These are phyloP conservation scores for Zelleria hepariella DNA, from an alignment of 2,888 invertebrate genomes.

Conservation along the genomic window DNA sequence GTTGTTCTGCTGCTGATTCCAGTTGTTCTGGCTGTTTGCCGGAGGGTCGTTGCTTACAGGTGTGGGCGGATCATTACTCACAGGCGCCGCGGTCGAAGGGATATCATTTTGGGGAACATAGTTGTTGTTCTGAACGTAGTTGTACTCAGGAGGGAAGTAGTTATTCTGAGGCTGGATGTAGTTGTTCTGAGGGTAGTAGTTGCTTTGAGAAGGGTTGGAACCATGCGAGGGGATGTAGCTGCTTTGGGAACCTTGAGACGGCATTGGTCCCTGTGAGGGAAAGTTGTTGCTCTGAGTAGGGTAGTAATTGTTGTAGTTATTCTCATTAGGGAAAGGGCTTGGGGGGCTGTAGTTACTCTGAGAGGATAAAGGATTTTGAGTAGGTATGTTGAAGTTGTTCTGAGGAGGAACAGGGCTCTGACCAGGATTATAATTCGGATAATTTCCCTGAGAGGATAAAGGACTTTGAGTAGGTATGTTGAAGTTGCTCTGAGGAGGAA, in stretches of 20 bases:
- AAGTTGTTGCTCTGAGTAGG: conserved; percentile 17
- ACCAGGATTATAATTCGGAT: conserved; percentile 4
- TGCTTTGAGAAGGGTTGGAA: conserved; percentile 18
- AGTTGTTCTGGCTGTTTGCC: conserved; percentile 11
- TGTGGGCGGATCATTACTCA: conserved; percentile 20
- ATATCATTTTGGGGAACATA: not conserved
- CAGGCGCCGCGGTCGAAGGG: conserved; percentile 14
- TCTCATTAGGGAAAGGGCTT: conserved; percentile 18
- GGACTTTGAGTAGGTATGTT: conserved; percentile 16
- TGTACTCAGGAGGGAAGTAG: conserved; percentile 12
- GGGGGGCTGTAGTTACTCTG: conserved; percentile 19
- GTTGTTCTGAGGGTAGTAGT: conserved; percentile 19
- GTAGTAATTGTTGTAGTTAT: conserved; percentile 14
- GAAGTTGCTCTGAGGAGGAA: conserved; percentile 18
- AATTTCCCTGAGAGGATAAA: conserved; percentile 16
- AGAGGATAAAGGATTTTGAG: conserved; percentile 16
- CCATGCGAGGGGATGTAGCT: conserved; percentile 21
- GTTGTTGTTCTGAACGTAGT: conserved; percentile 13
- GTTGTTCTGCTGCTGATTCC: conserved; percentile 8
- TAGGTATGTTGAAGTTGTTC: conserved; percentile 18
- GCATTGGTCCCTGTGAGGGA: too few relatives aligned
- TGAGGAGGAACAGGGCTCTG: conserved; percentile 9
- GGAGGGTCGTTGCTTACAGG: conserved; percentile 19
- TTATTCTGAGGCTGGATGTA: conserved; percentile 13
- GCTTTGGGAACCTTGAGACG: too few relatives aligned